These are phyloP conservation scores for Acipenser transmontanus DNA, from an alignment of 2,797 vertebrate species.

Conservation along the genomic window DNA sequence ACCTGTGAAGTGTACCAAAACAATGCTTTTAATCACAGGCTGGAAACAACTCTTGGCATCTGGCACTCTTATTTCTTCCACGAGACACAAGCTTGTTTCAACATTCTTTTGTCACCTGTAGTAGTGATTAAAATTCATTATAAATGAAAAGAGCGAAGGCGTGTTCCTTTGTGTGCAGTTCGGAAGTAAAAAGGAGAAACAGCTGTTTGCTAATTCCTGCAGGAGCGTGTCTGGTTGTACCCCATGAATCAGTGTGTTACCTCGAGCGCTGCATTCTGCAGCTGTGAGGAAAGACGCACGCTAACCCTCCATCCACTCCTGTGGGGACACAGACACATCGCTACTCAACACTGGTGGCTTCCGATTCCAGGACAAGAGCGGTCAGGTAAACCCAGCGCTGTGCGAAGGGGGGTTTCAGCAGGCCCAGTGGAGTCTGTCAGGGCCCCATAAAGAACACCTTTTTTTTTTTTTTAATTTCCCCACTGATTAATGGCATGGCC, in stretches of 20 bases:
- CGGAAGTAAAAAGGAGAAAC: slow-evolving; percentile 86
- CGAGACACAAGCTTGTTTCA: slow-evolving; percentile 81
- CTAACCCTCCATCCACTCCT: slow-evolving; percentile 1
- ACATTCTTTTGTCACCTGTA: slow-evolving; percentile 78
- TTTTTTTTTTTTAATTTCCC: too few relatives aligned
- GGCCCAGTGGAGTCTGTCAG: too few relatives aligned
- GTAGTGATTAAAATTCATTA: slow-evolving; percentile 82
- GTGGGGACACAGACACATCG: not conserved
- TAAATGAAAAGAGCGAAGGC: slow-evolving; percentile 76
- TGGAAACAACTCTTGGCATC: slow-evolving; percentile 73
- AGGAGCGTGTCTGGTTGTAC: slow-evolving; percentile 31
- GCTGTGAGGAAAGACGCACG: not conserved
- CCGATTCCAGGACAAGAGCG: too few relatives aligned
- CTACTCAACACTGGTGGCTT: too few relatives aligned
- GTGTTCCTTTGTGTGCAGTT: slow-evolving; percentile 77
- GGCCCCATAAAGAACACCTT: too few relatives aligned
- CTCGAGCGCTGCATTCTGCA: slow-evolving; percentile 23
- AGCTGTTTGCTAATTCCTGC: slow-evolving; percentile 88
- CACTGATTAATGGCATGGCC: too few relatives aligned
- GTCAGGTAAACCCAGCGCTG: too few relatives aligned
- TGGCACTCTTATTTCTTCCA: slow-evolving; percentile 77
- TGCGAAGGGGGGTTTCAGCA: too few relatives aligned
- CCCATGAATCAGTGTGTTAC: not conserved
- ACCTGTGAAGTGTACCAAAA: slow-evolving; percentile 83
- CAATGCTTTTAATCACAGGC: slow-evolving; percentile 76